phyloP scores from a whole-genome alignment of 2,113 vertebrate species.

The Mormoops blainvillei region DNA sequence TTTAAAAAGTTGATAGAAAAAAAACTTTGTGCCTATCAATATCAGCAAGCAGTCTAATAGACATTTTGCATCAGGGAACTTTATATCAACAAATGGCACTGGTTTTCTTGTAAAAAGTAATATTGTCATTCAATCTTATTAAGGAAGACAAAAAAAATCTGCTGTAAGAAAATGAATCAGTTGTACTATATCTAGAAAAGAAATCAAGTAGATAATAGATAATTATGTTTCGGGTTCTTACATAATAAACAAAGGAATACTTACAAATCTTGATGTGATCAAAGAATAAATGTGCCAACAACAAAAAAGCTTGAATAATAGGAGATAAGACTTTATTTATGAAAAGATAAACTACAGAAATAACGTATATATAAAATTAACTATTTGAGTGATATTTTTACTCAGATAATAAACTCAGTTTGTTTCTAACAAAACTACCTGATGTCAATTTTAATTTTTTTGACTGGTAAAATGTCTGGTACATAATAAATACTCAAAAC shows the following conservation, averaged over 20 bases:
- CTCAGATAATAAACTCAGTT: background rate
- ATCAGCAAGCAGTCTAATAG: background rate
- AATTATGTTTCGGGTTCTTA: background rate
- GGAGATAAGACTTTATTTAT: background rate
- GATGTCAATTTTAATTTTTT: background rate
- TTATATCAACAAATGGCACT: background rate
- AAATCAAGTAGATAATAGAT: background rate
- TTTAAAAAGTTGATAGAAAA: background rate
- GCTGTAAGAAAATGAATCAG: background rate
- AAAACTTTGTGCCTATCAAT: background rate
- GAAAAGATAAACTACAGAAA: conserved; percentile 20
- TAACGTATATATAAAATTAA: background rate
- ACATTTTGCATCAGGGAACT: background rate
- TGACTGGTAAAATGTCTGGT: background rate
- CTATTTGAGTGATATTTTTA: background rate
- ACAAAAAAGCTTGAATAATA: background rate
- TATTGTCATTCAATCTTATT: background rate
- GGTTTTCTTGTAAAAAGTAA: conserved; percentile 3
- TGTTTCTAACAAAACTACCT: background rate
- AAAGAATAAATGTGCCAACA: background rate
- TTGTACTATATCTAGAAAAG: background rate
- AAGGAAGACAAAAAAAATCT: background rate
- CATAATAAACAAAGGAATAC: background rate
- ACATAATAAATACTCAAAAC: background rate
- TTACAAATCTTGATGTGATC: background rate